These are phyloP conservation scores for Argynnis bischoffii DNA, from an alignment of 2,888 invertebrate species.

Conservation along the genomic window DNA sequence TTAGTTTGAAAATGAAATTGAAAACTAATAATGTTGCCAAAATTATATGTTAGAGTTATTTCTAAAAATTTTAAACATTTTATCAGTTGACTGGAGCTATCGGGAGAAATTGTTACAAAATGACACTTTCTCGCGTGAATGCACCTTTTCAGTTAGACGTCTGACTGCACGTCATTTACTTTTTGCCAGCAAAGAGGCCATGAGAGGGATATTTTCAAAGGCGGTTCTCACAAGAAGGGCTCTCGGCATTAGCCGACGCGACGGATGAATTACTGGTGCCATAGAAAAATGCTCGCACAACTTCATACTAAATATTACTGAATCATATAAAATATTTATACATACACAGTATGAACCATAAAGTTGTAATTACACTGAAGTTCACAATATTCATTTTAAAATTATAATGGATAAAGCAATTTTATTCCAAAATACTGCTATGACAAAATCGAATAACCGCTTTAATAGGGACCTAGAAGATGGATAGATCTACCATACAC, in stretches of 20 bases:
- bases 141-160: conserved; percentile 34
- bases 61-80: not conserved
- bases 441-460: not conserved
- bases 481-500: not conserved
- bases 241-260: conserved; percentile 51
- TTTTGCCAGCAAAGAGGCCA: conserved; percentile 46
- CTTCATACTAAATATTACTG: conserved; percentile 2
- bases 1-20: not conserved
- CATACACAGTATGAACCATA: not conserved
- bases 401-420: too few relatives aligned
- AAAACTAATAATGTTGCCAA: not conserved
- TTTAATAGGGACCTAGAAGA: not conserved
- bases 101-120: conserved; percentile 13
- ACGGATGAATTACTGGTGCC: conserved; percentile 51
- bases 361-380: not conserved
- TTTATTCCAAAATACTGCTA: not conserved
- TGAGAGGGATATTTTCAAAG: conserved; percentile 34
- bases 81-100: not conserved
- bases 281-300: conserved; percentile 18
- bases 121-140: conserved; percentile 27
- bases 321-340: conserved; percentile 1
- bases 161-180: conserved; percentile 54
- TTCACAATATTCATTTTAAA: not conserved
- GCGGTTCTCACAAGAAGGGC: conserved; percentile 44
- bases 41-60: not conserved